Evolutionary conservation across 2,888 invertebrate genomes (phyloP).

Genomic region (Parapristionchus giblindavisi): DNA sequence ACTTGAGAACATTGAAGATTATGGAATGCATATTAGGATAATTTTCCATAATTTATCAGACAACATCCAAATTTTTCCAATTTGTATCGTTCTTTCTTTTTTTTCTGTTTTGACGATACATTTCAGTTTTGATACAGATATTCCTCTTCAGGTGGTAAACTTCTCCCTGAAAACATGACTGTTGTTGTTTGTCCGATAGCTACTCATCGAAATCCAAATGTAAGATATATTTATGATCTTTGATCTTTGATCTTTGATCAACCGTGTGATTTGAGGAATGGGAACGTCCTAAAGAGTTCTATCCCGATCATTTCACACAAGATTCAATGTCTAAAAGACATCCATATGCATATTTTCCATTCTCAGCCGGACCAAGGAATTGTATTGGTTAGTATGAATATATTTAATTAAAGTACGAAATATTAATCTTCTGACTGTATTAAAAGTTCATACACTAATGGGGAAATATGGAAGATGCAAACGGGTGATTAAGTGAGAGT

Average conservation of each 20-base stretch:
- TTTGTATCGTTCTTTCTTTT: no score
- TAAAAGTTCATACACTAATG: no score
- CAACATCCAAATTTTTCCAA: no score
- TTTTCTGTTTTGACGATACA: no score
- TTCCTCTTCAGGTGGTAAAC: slow-evolving; percentile 35
- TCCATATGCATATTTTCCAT: slow-evolving; percentile 73
- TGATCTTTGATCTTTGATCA: neutral
- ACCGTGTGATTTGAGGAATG: slow-evolving; percentile 43
- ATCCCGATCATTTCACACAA: slow-evolving; percentile 70
- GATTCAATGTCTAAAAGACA: slow-evolving; percentile 69
- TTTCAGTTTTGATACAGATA: neutral
- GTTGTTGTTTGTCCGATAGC: slow-evolving; percentile 13
- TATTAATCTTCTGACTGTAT: no score
- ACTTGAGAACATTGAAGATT: no score
- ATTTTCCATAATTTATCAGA: no score
- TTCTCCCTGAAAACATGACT: slow-evolving; percentile 28
- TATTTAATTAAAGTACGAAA: no score
- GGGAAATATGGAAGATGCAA: no score
- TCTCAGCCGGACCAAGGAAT: slow-evolving; percentile 73
- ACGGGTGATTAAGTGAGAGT: no score
- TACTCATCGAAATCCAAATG: slow-evolving; percentile 22
- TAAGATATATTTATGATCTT: neutral
- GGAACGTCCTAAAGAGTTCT: slow-evolving; percentile 69
- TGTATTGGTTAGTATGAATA: slow-evolving; percentile 72
- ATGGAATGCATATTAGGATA: no score